phyloP scores from a whole-genome alignment of 1,140 invertebrate genomes.

The Bombus pascuorum region DNA sequence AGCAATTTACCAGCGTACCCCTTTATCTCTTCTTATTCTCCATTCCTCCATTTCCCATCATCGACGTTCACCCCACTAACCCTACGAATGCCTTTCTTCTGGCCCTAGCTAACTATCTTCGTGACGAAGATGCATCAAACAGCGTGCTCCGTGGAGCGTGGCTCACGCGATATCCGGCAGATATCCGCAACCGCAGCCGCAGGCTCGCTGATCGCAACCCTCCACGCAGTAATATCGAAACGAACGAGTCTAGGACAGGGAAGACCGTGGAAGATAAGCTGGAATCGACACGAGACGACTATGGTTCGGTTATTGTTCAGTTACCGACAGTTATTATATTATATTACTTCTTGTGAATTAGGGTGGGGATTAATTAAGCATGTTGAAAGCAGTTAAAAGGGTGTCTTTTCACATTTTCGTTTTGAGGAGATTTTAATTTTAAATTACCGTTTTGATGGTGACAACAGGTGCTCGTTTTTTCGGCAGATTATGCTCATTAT shows the following conservation, averaged over 20 bases:
- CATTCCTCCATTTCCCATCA: not conserved
- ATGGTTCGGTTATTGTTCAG: not conserved
- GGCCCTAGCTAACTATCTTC: slow-evolving; percentile 2
- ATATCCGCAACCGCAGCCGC: slow-evolving; percentile 10
- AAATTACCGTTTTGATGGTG: no score
- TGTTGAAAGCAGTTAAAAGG: no score
- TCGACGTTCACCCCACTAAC: not conserved
- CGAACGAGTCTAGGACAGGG: slow-evolving; percentile 7
- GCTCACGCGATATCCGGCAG: slow-evolving; percentile 34
- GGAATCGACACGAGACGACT: not conserved
- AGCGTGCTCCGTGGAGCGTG: slow-evolving; percentile 11
- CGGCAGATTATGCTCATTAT: no score
- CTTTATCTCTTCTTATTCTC: not conserved
- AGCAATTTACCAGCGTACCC: no score
- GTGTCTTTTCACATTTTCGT: no score
- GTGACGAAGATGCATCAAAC: slow-evolving; percentile 35
- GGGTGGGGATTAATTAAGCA: no score
- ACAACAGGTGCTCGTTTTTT: no score
- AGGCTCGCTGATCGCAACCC: slow-evolving; percentile 24
- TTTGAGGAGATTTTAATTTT: no score
- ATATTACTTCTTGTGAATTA: no score
- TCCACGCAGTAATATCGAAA: slow-evolving; percentile 11
- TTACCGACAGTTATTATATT: not conserved
- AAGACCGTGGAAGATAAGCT: slow-evolving; percentile 17
- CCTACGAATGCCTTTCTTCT: slow-evolving; percentile 17